These are phyloP conservation scores for Syrista parreyssii DNA, from an alignment of 2,888 invertebrate species.

Conservation along the genomic window DNA sequence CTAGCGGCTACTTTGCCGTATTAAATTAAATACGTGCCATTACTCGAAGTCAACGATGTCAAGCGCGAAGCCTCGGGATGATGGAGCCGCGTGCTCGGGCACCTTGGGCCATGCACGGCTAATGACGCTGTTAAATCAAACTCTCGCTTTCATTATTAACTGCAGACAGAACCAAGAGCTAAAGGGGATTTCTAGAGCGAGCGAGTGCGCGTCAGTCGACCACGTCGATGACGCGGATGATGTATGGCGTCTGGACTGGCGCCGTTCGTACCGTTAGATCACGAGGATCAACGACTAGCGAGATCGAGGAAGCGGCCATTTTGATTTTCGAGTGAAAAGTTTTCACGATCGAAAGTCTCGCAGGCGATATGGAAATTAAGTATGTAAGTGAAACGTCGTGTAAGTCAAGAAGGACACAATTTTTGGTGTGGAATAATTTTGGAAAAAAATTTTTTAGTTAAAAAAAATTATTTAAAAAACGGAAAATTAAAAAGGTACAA, in stretches of 20 bases:
- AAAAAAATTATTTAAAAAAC: background rate
- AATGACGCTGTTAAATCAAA: constrained; percentile 53
- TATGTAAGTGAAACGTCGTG: too few species aligned
- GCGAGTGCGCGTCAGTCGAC: background rate
- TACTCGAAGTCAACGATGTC: constrained; percentile 39
- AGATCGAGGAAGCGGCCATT: background rate
- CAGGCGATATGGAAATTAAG: too few species aligned
- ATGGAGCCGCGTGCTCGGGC: constrained; percentile 25
- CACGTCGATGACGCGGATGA: background rate
- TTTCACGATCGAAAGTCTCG: too few species aligned
- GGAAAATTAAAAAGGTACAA: background rate
- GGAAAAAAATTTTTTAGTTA: too few species aligned
- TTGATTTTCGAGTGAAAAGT: too few species aligned
- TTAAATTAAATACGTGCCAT: constrained; percentile 54
- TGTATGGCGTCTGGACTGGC: background rate
- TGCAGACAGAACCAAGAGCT: constrained; percentile 40
- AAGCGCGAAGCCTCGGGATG: constrained; percentile 29
- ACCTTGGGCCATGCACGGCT: constrained; percentile 23
- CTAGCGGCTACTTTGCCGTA: constrained; percentile 18
- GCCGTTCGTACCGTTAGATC: background rate
- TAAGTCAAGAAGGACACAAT: too few species aligned
- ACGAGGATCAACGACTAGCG: background rate
- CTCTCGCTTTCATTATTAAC: constrained; percentile 45
- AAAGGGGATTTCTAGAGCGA: background rate
- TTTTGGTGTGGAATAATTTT: background rate